Percentiles rank a stretch among this genome's conserved stretches.
Conservation (phyloP, 2,797 vertebrate genomes). For the Scolopax rusticola region DNA sequence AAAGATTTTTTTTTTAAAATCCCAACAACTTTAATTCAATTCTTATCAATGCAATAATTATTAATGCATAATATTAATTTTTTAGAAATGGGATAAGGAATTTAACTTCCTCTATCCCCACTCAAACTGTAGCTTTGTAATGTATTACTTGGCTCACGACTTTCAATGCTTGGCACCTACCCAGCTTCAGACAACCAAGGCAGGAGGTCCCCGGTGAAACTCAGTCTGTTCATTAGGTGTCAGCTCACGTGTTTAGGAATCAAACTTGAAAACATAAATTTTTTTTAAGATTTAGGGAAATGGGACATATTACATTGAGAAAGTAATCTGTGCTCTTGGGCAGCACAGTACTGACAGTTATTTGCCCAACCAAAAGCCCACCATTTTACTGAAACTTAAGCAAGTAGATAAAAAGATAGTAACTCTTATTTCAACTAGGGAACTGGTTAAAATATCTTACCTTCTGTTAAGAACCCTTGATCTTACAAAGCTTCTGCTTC, state of each 20-base stretch:
- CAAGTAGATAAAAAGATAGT: neutral
- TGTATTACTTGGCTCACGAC: neutral
- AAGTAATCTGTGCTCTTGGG: too few species aligned
- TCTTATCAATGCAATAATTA: neutral
- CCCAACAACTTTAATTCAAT: neutral
- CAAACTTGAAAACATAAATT: neutral
- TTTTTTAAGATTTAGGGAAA: neutral
- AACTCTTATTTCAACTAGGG: neutral
- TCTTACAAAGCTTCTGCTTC: slow-evolving; percentile 17
- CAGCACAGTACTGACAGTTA: neutral
- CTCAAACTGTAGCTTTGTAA: neutral
- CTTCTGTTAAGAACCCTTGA: neutral
- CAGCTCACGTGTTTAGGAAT: neutral
- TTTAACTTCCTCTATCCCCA: neutral
- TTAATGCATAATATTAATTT: neutral
- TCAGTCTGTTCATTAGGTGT: neutral
- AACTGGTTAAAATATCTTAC: slow-evolving; percentile 4
- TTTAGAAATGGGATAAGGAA: neutral
- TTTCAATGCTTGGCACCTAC: neutral
- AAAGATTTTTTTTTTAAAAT: neutral
- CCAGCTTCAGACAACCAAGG: neutral
- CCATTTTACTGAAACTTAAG: neutral
- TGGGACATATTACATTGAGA: neutral
- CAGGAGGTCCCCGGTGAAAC: neutral
- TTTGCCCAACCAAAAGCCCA: neutral